Conservation (phyloP, 1,140 invertebrate genomes). For the Hesperophylax magnus region DNA sequence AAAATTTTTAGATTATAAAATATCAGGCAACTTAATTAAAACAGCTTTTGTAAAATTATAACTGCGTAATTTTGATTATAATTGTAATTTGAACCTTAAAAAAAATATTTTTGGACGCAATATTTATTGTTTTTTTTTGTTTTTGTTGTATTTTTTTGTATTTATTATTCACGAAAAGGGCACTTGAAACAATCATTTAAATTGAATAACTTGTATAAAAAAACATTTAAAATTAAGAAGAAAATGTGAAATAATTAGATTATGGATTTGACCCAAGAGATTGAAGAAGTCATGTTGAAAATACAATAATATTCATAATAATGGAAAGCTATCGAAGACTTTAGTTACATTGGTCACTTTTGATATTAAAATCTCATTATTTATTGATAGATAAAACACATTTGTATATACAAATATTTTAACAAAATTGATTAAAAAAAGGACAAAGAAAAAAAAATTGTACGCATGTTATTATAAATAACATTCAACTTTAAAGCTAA, state of each 20-base stretch:
- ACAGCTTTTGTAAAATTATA: background rate
- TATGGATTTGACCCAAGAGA: background rate
- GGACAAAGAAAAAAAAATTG: background rate
- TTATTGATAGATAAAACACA: background rate
- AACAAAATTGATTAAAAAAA: too few relatives aligned
- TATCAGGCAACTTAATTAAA: background rate
- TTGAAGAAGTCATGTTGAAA: background rate
- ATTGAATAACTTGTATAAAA: conserved; percentile 40
- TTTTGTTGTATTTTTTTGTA: conserved; percentile 24
- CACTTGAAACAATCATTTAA: conserved; percentile 44
- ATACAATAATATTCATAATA: background rate
- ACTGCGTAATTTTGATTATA: background rate
- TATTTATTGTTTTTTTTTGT: background rate
- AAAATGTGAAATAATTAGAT: conserved; percentile 12
- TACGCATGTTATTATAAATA: background rate
- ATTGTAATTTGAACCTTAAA: background rate
- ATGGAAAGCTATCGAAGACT: background rate
- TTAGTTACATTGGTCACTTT: background rate
- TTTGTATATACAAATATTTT: too few relatives aligned
- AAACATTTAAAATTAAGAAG: conserved; percentile 22
- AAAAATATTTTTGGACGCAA: background rate
- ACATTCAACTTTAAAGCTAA: background rate
- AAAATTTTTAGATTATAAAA: background rate
- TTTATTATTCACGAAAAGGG: conserved; percentile 32
- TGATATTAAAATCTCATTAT: background rate